Evolutionary conservation across 2,113 vertebrate species (phyloP), one percentile per base, ranked within the genome.

Genomic region (Sylvietta virens): DNA sequence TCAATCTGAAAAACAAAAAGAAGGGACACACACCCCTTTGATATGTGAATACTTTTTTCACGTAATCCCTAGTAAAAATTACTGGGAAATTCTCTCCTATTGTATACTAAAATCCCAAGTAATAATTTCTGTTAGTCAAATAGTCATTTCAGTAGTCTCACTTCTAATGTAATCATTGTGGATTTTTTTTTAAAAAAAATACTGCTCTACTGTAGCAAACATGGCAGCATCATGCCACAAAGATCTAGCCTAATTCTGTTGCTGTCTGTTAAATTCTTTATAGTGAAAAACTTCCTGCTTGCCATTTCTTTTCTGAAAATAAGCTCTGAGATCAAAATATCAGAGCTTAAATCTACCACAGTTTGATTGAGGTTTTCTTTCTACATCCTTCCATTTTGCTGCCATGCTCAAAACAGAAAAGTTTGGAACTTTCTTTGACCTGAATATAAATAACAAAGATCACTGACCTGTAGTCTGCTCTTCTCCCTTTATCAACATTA

Each of bases 401-500:
- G 47, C 62, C 35, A 81, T 57, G 24, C 31, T 44, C 57, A 57
- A 96, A 88, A 42, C 19, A 83, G 40, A 42, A 39, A 81, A 92
- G 64, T 86, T 95, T 95, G 76, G 65, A 88, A 81, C 69, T 95
- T 97, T 94, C 47, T 88, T 88, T 98, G 96, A 90, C 81, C 91
- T 96, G 95, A 95, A 96, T 96, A 94, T 94, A 96, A 97, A 97
- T 96, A 97, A 96, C 13, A 47, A 94, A 93, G 54, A 94, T 88
- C 93, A 95, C 85, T 92, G 90, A 95, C 90, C 94, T 88, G 48
- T 58, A 94, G 80, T 93, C 64, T 95, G 47, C 88, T 98, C 96
- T 98, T 97, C 95, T 97, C 95, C 94, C 86, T 97, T 97, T 97
- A 98, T 98, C 97, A 98, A 98, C 97, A 92, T 98, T 98, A 96